Evolutionary conservation across 2,113 vertebrate species (phyloP).

Genomic region (Myrmophylax atrothorax): DNA sequence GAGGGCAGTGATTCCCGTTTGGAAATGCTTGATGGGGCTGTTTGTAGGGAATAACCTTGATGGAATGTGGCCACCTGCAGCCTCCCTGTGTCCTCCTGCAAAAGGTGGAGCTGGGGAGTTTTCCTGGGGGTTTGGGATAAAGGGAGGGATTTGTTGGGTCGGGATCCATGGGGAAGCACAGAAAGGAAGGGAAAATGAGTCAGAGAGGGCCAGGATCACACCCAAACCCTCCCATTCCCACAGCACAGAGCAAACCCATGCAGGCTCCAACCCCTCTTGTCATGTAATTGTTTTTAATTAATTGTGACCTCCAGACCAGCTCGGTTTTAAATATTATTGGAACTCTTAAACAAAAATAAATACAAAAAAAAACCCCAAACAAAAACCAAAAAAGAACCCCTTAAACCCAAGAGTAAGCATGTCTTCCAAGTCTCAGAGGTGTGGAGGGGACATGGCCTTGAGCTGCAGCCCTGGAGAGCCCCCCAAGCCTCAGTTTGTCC

Average conservation of each 20-base stretch:
- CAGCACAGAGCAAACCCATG: not conserved
- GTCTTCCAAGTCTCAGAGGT: slow-evolving; percentile 88
- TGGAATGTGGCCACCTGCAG: not conserved
- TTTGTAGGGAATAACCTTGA: not conserved
- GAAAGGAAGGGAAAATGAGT: accelerated
- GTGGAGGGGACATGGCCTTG: slow-evolving; percentile 78
- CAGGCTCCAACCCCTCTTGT: not conserved
- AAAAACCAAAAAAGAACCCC: slow-evolving; percentile 35
- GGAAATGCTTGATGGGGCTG: accelerated
- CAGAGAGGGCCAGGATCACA: not conserved
- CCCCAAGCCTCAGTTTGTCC: slow-evolving; percentile 83
- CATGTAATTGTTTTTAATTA: slow-evolving; percentile 22
- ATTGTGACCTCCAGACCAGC: slow-evolving; percentile 19
- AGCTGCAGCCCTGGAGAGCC: slow-evolving; percentile 79
- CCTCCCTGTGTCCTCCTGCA: not conserved
- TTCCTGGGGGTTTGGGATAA: not conserved
- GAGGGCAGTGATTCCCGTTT: accelerated
- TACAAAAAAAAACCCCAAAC: slow-evolving; percentile 43
- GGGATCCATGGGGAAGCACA: accelerated
- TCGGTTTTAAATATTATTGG: slow-evolving; percentile 79
- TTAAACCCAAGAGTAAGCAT: slow-evolving; percentile 71
- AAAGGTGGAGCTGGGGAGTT: not conserved
- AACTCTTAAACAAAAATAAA: slow-evolving; percentile 82
- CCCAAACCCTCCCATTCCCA: not conserved
- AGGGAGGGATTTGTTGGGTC: not conserved